Base-by-base conservation (phyloP, 1,140 invertebrate species). In the Metopolophium dirhodum region DNA sequence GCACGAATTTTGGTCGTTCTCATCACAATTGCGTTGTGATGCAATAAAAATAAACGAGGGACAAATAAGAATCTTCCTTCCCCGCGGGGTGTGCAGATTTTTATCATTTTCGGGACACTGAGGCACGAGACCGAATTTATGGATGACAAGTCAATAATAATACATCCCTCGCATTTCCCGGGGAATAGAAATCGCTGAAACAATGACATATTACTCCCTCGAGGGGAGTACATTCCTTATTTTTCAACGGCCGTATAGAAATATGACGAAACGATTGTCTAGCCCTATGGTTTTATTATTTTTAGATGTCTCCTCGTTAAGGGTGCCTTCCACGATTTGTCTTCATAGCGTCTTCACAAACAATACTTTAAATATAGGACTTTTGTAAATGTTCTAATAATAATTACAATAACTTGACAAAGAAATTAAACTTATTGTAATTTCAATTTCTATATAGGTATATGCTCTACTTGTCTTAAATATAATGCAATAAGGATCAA, bases 61-160 rank as follows among this genome's bases (percentile, higher is more conserved):
- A 90, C 57, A 90, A 90, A 90, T 68, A 90, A 90, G 89, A 45
- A 86, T 83, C 49, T 86, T 86, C 91, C 91, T 35, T 83, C 82
- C 18, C 90, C 30, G 47, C 30, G 90, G 90, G n/a, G 82, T 18
- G 82, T 93, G 82, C 82, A 93, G 91, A 93, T 93, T 93, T 93
- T 93, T 93, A 93, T 93, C 91, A 93, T 37, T 93, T 91, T 83
- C 20, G 90, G 90, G 47, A 91, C 45, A 37, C 20, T 35, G 90
- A 41, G 77, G 68, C 82, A 86, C 82, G 91, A 93, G 91, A 86
- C 91, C 51, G 82, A 93, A 93, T 93, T 93, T 93, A 93, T 93
- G 91, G 82, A 93, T 93, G 91, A 93, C 91, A 93, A 93, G 91
- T 93, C 91, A 93, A 93, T 93, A 93, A 93, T 93, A 93, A 93